Evolutionary conservation across 2,888 invertebrate species (phyloP).

Genomic region (Catocala fraxini): DNA sequence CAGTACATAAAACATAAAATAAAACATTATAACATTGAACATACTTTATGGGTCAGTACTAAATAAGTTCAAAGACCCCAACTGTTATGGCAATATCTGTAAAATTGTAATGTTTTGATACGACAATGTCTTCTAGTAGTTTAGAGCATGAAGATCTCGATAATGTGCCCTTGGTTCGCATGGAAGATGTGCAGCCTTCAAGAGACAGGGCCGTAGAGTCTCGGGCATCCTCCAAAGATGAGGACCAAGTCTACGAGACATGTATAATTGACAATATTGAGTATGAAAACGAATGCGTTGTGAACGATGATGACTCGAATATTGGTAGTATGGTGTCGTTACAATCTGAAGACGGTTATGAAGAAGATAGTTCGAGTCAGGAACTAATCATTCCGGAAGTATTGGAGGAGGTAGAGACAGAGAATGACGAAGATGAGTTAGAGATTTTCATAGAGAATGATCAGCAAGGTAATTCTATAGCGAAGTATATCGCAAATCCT

Average conservation of each 20-base stretch:
- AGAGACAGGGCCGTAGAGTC: conserved; percentile 57
- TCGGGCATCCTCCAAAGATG: conserved; percentile 25
- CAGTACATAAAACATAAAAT: neutral
- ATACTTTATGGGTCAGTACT: neutral
- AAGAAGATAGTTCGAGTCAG: conserved; percentile 34
- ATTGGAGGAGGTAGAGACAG: conserved; percentile 27
- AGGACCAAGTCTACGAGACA: conserved; percentile 58
- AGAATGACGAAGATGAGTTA: conserved; percentile 5
- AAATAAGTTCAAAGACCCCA: neutral
- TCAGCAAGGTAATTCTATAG: neutral
- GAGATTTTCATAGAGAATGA: conserved; percentile 7
- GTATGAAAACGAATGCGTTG: conserved; percentile 62
- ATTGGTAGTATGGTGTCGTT: conserved; percentile 77
- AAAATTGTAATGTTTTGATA: conserved; percentile 48
- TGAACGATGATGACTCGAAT: conserved; percentile 71
- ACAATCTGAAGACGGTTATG: conserved; percentile 65
- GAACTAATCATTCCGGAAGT: conserved; percentile 66
- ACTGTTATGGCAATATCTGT: conserved; percentile 21
- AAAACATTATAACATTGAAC: neutral
- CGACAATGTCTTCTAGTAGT: conserved; percentile 68
- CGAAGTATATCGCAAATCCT: conserved; percentile 2
- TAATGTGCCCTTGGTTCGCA: conserved; percentile 75
- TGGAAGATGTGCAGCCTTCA: conserved; percentile 78
- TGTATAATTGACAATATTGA: conserved; percentile 60
- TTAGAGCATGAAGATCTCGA: conserved; percentile 75